Evolutionary conservation across 2,113 vertebrate species (phyloP), one percentile per base, ranked within the genome.

Genomic region (Plectropomus leopardus): DNA sequence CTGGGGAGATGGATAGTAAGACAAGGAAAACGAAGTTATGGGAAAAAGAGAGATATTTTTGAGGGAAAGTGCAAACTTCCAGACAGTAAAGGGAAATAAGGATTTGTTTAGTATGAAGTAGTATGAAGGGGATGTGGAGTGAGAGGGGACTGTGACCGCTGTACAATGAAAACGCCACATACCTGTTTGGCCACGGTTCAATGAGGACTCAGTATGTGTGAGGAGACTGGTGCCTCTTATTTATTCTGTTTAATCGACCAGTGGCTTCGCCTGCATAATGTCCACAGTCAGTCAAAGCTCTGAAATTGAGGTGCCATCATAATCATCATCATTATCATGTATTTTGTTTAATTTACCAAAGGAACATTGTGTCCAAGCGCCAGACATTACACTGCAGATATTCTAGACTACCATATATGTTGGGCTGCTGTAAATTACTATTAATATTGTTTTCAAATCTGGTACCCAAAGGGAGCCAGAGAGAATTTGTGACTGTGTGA

Each of bases 181-280:
- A 67, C 81, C 83, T 59, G 64, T 84, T 77, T 85, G 74, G 48
- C 79, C 64, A 85, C 53, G 72, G 74, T 85, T 88, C 79, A 88
- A 45, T 83, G 71, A 82, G 64, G 59, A 60, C 69, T 80, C 78
- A 83, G 48, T 57, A 85, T 89, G 80, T 76, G 80, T 78, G 63
- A 78, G 64, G 32, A 14, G 45, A 58, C 58, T 4, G 28, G 68
- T 65, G 64, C 67, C 75, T 48, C 71, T 61, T 28, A 57, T 59
- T 58, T n/a, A 13, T 26, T 71, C 66, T 65, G 24, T 70, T 36
- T 26, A 7, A 53, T 71, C 30, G 24, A 36, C 76, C 13, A 19
- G 5, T 32, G 34, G 19, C 64, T 34, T 32, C 13, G 13, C 11
- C 51, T 57, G 58, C 60, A n/a, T 17, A 14, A n/a, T 21, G 28